Base-by-base conservation (phyloP, 2,797 vertebrate genomes). In the Pelodytes ibericus region DNA sequence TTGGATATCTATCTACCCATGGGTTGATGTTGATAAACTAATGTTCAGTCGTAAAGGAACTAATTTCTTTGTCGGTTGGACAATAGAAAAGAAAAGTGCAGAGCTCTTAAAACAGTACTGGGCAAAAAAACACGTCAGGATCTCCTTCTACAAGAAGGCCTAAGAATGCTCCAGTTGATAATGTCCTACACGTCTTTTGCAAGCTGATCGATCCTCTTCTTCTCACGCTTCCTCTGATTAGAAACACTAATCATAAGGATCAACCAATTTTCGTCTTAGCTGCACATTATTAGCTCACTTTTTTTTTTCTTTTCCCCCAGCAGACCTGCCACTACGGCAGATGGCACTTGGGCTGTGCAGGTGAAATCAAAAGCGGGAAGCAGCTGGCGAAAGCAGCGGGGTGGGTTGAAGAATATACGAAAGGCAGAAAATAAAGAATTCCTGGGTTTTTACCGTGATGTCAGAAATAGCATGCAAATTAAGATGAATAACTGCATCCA, bases 381-480 rank as follows among this genome's bases (percentile, higher is more conserved):
- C 75, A 77, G 53, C 75, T 77, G 75, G 60, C 6, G 61, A 2
- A 20, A 72, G 68, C 75, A 71, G 69, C 67, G 51, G 68, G 75
- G 61, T 49, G 68, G 47, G 31, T 57, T 63, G 67, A 71, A 62
- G 67, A 77, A 29, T 56, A 71, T 39, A 47, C 11, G n/a, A 65
- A n/a, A 65, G 24, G 24, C 22, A 11, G 61, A 64, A 77, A 72
- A 59, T 26, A 62, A 70, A 27, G 47, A 29, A 77, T 71, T 64
- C 20, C 29, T 51, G 61, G 61, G 58, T 71, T 72, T 66, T 65
- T n/a, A n/a, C 61, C 47, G 51, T 64, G 47, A 71, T 71, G 67
- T 71, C 75, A 72, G 58, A 77, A 66, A 72, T 66, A 27, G 31
- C 36, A 66, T 66, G 68, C 67, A 72, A 77, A 72, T 77, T 13